phyloP scores from a whole-genome alignment of 2,113 vertebrate genomes.

The Paedocypris sp. region DNA sequence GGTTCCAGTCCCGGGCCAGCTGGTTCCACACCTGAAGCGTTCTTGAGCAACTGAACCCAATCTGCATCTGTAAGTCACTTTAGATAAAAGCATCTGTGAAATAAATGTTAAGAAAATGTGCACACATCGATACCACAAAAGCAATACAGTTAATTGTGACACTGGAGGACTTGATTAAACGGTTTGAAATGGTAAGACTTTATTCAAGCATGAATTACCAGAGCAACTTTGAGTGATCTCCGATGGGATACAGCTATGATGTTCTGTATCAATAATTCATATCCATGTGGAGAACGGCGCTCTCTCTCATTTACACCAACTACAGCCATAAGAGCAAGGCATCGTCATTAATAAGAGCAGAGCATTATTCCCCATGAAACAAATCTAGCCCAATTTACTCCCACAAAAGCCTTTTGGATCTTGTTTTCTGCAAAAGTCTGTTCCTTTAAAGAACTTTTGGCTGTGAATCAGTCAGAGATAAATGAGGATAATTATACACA shows the following conservation, averaged over 20 bases:
- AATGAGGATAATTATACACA: conserved; percentile 16
- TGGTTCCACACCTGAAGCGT: too few relatives aligned
- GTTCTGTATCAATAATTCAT: conserved; percentile 36
- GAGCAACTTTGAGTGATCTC: conserved; percentile 11
- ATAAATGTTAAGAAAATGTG: too few relatives aligned
- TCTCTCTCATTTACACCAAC: conserved; percentile 14
- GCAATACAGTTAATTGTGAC: too few relatives aligned
- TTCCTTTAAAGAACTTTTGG: conserved; percentile 1
- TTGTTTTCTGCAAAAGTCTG: not conserved
- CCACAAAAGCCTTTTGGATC: conserved; percentile 4
- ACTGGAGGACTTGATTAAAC: too few relatives aligned
- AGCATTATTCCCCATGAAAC: not conserved
- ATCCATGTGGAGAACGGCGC: conserved; percentile 14
- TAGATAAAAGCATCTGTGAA: too few relatives aligned
- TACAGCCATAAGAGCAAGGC: not conserved
- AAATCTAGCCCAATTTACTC: conserved; percentile 2
- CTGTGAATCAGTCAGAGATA: conserved; percentile 21
- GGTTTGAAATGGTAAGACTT: not conserved
- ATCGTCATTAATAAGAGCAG: conserved; percentile 10
- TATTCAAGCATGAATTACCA: conserved; percentile 13
- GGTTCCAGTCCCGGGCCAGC: too few relatives aligned
- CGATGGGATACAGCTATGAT: conserved; percentile 28
- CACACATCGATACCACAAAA: too few relatives aligned
- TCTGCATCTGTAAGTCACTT: too few relatives aligned
- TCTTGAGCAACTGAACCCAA: too few relatives aligned